Base-by-base conservation (phyloP, 1,140 invertebrate species). In the Tetragonula clypearis region DNA sequence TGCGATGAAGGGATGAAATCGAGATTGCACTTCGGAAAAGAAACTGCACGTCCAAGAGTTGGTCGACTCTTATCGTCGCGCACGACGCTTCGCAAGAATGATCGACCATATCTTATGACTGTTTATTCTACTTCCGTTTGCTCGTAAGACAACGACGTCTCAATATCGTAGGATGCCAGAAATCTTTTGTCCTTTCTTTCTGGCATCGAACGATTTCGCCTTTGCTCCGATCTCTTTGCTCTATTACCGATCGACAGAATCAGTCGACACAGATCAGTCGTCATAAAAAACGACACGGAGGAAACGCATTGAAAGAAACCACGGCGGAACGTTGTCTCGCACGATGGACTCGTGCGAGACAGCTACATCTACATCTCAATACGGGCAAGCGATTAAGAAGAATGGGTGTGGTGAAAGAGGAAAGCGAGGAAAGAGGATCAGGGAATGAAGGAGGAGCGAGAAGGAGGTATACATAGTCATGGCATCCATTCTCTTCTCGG, bases 71-170 rank as follows among this genome's bases (percentile, higher is more conserved):
- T 30, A 30, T 30, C 30, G 30, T 30, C 30, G 30, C 30, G 30
- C 30, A 30, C 30, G 30, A 30, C 30, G 84, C 82, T 79, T 78
- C 75, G 80, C 71, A 82, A 85, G 84, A 86, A 93, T 92, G 91
- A 94, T 94, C 92, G 92, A 87, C 92, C 91, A 90, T 91, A 90
- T 88, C 88, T 92, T 87, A 85, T 84, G 30, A 58, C 26, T 21
- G 66, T 66, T 26, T 35, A 11, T 65, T 3, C 60, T 90, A 90
- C 91, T 91, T 92, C 92, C 92, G 92, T 93, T 41, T 90, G 87
- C 85, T 84, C 83, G 82, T 88, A 87, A 91, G 86, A 65, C 85
- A 73, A 72, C 90, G 92, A 93, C 89, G 92, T 94, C 93, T 95
- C 91, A 94, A 94, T 94, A 94, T 79, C 23, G 71, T 35, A 1